Evolutionary conservation across 2,113 vertebrate genomes (phyloP), one percentile per base, ranked within the genome.

Genomic region (Chionomys nivalis): DNA sequence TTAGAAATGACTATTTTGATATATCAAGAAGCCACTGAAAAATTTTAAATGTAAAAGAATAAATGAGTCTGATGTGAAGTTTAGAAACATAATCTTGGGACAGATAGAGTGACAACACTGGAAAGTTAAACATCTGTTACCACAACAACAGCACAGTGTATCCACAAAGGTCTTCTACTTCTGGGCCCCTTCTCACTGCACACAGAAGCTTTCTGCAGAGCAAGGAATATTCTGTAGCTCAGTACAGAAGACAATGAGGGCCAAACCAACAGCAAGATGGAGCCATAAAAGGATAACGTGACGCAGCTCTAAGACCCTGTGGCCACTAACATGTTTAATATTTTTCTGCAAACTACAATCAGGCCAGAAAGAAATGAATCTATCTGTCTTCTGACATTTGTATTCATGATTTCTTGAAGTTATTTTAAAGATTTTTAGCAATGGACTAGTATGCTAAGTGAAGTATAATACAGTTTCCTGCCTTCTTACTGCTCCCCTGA

Each of bases 351-450:
- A 52, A 12, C n/a, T 47, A 92, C 11, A 4, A 66, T 9, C 49
- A 72, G 55, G 13, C 21, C 47, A 77, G n/a, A 65, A 81, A 90
- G 17, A 82, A 72, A 66, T 28, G 33, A 81, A 7, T 26, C 7
- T 42, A 44, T 76, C 93, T 95, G 77, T 92, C 78, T 87, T 73
- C 77, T 75, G 61, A 88, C 11, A 70, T 47, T 92, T 52, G 17
- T 33, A 89, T 61, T 94, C 63, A 96, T 52, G 61, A 92, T 47
- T 90, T 83, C 91, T 61, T 44, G 36, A 89, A 39, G 42, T 87
- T 79, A 61, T 73, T 91, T 83, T 24, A 92, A 90, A 94, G 82
- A 75, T 75, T 82, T 89, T 91, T 55, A 94, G 87, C 55, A 97
- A 92, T 42, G 44, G 11, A 70, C 75, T 19, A 79, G 39, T 52